These are phyloP conservation scores for Anguilla marmorata DNA, from an alignment of 2,797 vertebrate species.

Conservation along the genomic window DNA sequence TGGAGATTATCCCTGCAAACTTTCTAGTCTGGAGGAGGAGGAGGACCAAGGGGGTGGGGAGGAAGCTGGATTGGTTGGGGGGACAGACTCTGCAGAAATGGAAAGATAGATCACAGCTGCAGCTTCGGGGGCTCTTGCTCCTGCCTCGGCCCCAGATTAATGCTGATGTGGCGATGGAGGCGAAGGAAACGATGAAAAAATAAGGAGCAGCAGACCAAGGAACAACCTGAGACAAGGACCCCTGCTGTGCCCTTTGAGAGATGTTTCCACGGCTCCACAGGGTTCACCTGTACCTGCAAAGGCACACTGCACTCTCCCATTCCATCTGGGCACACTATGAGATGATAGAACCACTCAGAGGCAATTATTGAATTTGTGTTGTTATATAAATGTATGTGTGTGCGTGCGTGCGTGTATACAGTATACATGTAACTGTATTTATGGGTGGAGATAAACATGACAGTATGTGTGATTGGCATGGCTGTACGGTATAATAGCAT, in stretches of 20 bases:
- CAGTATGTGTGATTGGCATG: background rate
- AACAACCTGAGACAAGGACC: conserved; percentile 5
- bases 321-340: background rate
- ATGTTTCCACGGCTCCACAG: background rate
- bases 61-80: background rate
- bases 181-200: background rate
- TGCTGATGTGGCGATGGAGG: background rate
- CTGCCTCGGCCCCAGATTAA: conserved; percentile 2
- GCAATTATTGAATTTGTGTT: background rate
- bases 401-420: background rate
- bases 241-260: background rate
- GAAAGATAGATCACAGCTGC: conserved; percentile 12
- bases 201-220: conserved; percentile 8
- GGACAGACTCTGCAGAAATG: background rate
- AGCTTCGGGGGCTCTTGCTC: background rate
- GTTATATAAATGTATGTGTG: background rate
- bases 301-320: background rate
- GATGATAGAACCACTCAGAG: background rate
- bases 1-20: background rate
- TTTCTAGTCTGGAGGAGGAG: background rate
- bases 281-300: background rate
- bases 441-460: background rate
- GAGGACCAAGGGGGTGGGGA: background rate
- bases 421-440: background rate
- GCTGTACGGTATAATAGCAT: background rate